phyloP scores from a whole-genome alignment of 2,113 vertebrate species.

The Panthera tigris region DNA sequence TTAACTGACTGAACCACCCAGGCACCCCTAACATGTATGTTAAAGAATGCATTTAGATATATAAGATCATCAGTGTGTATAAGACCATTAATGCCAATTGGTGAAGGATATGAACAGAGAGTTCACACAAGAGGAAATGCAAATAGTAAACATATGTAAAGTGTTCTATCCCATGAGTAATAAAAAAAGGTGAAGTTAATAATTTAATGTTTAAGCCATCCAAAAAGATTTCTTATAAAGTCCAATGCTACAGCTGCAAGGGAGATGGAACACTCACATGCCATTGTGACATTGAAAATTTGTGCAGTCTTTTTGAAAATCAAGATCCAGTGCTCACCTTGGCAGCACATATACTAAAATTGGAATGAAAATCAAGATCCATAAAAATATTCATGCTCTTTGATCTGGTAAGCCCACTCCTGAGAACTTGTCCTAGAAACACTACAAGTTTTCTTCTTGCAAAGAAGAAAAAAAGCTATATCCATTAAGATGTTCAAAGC shows the following conservation, averaged over 20 bases:
- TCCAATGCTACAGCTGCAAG: background rate
- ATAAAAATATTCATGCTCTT: conserved; percentile 32
- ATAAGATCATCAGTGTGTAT: conserved; percentile 1
- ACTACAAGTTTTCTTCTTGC: background rate
- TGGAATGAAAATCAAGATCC: conserved; percentile 9
- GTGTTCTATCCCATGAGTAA: conserved; percentile 26
- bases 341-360: no score
- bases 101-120: background rate
- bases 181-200: conserved; percentile 46
- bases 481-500: conserved; percentile 36
- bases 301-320: conserved; percentile 52
- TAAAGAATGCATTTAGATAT: conserved; percentile 39
- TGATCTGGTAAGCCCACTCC: conserved; percentile 31
- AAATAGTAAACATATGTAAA: conserved; percentile 43
- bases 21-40: background rate
- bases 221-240: conserved; percentile 47
- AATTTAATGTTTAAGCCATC: conserved; percentile 36
- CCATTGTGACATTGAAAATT: conserved; percentile 17
- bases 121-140: conserved; percentile 11
- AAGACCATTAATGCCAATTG: background rate
- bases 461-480: conserved; percentile 4
- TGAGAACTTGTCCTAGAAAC: conserved; percentile 28
- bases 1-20: no score
- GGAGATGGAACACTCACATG: conserved; percentile 1
- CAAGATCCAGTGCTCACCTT: background rate